phyloP scores from a whole-genome alignment of 2,113 vertebrate species.

The Petroica traversi region DNA sequence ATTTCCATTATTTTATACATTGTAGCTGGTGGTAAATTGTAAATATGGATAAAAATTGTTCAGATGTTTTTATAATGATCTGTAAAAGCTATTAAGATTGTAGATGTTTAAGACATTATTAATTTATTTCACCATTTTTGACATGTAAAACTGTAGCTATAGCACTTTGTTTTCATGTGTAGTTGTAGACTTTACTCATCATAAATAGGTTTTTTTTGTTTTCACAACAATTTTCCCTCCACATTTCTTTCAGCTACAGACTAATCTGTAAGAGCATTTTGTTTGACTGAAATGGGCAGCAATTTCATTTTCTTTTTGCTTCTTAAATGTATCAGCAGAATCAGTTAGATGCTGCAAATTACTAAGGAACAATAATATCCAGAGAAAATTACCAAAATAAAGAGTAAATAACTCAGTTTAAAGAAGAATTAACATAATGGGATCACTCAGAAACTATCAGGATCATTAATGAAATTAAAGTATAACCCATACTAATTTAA shows the following conservation, averaged over 20 bases:
- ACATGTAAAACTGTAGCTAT: not conserved
- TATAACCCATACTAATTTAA: slow-evolving; percentile 37
- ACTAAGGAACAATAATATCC: slow-evolving; percentile 36
- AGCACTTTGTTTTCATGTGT: not conserved
- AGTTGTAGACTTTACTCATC: not conserved
- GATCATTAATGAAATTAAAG: slow-evolving; percentile 55
- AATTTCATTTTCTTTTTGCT: slow-evolving; percentile 44
- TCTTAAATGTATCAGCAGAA: slow-evolving; percentile 48
- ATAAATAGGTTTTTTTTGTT: slow-evolving; percentile 5
- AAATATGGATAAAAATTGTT: slow-evolving; percentile 23
- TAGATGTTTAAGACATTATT: not conserved
- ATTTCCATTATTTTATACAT: not conserved
- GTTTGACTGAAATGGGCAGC: slow-evolving; percentile 34
- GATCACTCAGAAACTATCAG: slow-evolving; percentile 31
- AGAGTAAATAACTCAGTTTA: slow-evolving; percentile 61
- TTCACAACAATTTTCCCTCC: slow-evolving; percentile 16
- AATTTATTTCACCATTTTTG: slow-evolving; percentile 12
- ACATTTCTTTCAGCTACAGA: slow-evolving; percentile 1
- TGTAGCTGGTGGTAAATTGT: slow-evolving; percentile 1
- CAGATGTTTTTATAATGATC: not conserved
- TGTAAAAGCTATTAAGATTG: slow-evolving; percentile 26
- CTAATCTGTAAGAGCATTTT: slow-evolving; percentile 47
- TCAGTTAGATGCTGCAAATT: slow-evolving; percentile 33
- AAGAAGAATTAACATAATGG: slow-evolving; percentile 52
- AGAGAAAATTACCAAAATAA: slow-evolving; percentile 53